Base-by-base conservation (phyloP, 2,113 vertebrate genomes). In the Monopterus albus region DNA sequence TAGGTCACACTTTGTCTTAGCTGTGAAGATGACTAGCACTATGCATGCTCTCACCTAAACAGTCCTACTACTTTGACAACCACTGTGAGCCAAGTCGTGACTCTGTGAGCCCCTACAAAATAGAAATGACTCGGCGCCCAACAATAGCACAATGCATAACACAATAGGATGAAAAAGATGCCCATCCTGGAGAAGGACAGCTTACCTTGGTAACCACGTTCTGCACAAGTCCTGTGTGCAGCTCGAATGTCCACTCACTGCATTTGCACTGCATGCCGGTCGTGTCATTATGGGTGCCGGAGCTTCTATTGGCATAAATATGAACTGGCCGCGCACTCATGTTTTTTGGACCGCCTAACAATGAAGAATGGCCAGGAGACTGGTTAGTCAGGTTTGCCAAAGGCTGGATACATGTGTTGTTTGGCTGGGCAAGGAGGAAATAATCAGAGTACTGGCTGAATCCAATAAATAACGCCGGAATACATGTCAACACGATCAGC, bases 171-270 rank as follows among this genome's bases (percentile, higher is more conserved):
- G 60, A 29, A 45, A 47, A 57, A 45, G 72, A 71, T 51, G 42
- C 58, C 61, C 79, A 38, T 49, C 53, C 38, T 45, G 18, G 1
- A 31, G 25, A 59, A n/a, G 67, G 17, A 20, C 49, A 25, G 57
- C 93, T 95, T 93, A 98, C 96, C 96, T 97, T 95, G 79, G 95
- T 98, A 18, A 99, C 96, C 63, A 99, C 95, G 81, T 99, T 99
- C 38, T 95, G 91, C 45, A 91, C 87, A 1, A 99, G 96, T 63
- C 96, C 96, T 0, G 94, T 93, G 57, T 94, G 81, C 87, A 97
- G 94, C 69, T 93, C 89, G 72, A 95, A 97, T 18, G 90, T 88
- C 93, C 94, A 95, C 59, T 92, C 90, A 21, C 57, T 91, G 89
- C 96, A 97, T 35, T 42, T 45, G 50, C 96, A 98, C 31, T 90